Conservation (phyloP, 2,797 vertebrate species). For the Clarias platycephalus region DNA sequence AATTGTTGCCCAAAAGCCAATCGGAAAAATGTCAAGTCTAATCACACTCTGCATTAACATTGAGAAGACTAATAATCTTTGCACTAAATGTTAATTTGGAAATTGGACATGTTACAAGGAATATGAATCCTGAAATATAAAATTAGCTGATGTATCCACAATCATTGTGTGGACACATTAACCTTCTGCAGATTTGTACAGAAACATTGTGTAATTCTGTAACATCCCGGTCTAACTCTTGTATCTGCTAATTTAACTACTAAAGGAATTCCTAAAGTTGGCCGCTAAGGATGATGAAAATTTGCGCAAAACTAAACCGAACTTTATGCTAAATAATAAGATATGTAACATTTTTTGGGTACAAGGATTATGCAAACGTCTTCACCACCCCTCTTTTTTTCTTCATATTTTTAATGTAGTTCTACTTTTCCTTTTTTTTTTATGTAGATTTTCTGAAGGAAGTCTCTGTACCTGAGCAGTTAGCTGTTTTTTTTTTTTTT, state of each 20-base stretch:
- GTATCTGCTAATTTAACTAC: neutral
- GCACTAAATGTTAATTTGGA: neutral
- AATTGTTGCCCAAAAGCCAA: neutral
- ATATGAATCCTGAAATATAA: neutral
- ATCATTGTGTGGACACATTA: neutral
- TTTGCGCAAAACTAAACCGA: neutral
- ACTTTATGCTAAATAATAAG: neutral
- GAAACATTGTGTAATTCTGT: neutral
- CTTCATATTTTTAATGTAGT: too few species aligned
- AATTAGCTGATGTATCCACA: neutral
- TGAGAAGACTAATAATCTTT: neutral
- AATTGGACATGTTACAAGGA: neutral
- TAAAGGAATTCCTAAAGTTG: neutral
- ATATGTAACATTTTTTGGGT: neutral
- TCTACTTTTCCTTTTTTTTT: too few species aligned
- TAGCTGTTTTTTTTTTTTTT: too few species aligned
- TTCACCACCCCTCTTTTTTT: too few species aligned
- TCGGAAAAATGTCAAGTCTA: neutral
- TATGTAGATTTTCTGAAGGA: too few species aligned
- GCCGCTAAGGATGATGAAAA: neutral
- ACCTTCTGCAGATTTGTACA: neutral
- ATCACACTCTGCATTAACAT: neutral
- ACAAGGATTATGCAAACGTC: too few species aligned
- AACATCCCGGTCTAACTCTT: neutral
- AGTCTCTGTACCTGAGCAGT: too few species aligned